phyloP scores from a whole-genome alignment of 2,113 vertebrate species.

The Pan paniscus region DNA sequence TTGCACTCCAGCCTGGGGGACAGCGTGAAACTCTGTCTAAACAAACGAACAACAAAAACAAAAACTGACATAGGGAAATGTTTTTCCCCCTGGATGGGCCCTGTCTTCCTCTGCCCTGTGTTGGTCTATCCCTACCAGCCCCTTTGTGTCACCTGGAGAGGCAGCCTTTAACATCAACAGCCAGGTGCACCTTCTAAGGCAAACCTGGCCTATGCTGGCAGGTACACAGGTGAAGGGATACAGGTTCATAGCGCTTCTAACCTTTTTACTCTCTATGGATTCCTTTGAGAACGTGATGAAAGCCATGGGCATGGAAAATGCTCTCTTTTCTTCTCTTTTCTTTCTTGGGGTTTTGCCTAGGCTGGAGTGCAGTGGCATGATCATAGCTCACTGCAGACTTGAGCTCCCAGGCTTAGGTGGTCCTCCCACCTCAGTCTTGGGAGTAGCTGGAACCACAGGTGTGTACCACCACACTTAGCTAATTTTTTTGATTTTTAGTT shows the following conservation, averaged over 20 bases:
- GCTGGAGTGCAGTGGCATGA: too few species aligned
- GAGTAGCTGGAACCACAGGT: too few species aligned
- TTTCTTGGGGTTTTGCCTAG: too few species aligned
- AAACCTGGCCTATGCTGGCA: not conserved
- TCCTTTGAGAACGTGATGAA: not conserved
- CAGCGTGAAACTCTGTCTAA: too few species aligned
- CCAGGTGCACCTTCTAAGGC: not conserved
- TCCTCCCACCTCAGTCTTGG: too few species aligned
- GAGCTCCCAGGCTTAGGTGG: too few species aligned
- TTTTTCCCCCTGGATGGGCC: not conserved
- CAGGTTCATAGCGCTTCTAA: not conserved
- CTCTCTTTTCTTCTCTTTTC: not conserved
- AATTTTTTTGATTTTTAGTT: too few species aligned
- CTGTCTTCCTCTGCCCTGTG: not conserved
- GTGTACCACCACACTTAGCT: too few species aligned
- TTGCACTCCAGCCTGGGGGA: too few species aligned
- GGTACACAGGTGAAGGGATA: not conserved
- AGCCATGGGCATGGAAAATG: not conserved
- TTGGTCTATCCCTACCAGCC: rapidly evolving
- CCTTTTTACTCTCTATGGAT: not conserved
- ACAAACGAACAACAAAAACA: too few species aligned
- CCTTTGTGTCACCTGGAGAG: not conserved
- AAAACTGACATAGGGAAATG: not conserved
- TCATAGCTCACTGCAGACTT: too few species aligned
- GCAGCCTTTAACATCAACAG: not conserved